Conservation (phyloP, 2,888 invertebrate species). For the Timandra comae region DNA sequence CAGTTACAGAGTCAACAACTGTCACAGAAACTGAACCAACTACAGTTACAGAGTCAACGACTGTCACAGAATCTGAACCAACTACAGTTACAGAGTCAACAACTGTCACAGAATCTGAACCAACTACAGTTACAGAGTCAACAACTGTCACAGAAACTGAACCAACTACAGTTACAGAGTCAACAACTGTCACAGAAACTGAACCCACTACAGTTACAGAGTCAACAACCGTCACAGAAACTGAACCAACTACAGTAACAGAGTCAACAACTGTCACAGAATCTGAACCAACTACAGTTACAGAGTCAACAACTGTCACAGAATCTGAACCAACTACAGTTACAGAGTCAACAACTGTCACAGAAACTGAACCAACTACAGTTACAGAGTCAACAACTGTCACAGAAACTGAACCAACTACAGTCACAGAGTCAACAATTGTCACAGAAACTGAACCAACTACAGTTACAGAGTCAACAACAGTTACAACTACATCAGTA, state of each 20-base stretch:
- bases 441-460: too few species aligned
- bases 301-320: background rate
- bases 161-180: background rate
- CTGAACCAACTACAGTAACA: background rate
- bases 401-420: too few species aligned
- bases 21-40: slow-evolving; percentile 1
- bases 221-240: background rate
- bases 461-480: background rate
- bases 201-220: background rate
- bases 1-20: background rate
- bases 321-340: background rate
- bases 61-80: background rate
- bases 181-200: background rate
- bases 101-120: background rate
- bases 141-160: background rate
- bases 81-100: background rate
- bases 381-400: too few species aligned
- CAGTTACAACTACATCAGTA: background rate
- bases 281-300: background rate
- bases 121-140: background rate
- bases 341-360: background rate
- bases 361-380: too few species aligned
- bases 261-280: background rate
- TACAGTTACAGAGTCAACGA: background rate
- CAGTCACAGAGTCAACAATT: too few species aligned